Base-by-base conservation (phyloP, 1,140 invertebrate species). In the Neodiprion pinetum region DNA sequence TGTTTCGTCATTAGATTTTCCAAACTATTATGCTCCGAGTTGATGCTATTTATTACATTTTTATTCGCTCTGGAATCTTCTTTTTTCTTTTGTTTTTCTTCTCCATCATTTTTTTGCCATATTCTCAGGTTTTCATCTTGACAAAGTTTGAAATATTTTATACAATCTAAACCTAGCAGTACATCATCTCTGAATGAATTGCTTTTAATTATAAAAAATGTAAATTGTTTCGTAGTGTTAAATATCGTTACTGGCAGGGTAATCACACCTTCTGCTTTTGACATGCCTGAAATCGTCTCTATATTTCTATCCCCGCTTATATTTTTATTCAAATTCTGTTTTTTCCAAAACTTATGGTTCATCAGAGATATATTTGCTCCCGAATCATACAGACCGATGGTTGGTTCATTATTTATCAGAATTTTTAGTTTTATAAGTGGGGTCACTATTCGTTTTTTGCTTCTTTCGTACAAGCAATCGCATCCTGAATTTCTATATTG, bases 351-450 rank as follows among this genome's bases (percentile, higher is more conserved):
- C 47, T 71, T 9, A 48, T 75, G 40, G 65, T 23, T 79, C 74
- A 72, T 74, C 72, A 48, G 21, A 17, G 75, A 80, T 12, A 80
- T 67, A 49, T 80, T 80, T 71, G 74, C 72, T 12, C 77, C 78
- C 12, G 78, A 78, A 14, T 78, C 79, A 75, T 80, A 78, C 49
- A 75, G 17, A 8, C 61, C 77, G 48, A 66, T n/a, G 11, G 72
- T 72, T 73, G 67, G 49, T 9, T 71, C 48, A 1, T 73, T 53
- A 48, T 80, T 75, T 21, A 77, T n/a, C 10, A 65, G 1, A 69
- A 80, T 66, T 61, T 74, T 75, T 17, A 80, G 9, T 73, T 71
- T 77, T 11, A 80, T 80, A 67, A 80, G 76, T 76, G 77, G 77
- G 74, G 72, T 21, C 5, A 70, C 47, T 61, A 48, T 49, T 75